phyloP scores from a whole-genome alignment of 2,888 invertebrate genomes.

The Stramonita haemastoma region DNA sequence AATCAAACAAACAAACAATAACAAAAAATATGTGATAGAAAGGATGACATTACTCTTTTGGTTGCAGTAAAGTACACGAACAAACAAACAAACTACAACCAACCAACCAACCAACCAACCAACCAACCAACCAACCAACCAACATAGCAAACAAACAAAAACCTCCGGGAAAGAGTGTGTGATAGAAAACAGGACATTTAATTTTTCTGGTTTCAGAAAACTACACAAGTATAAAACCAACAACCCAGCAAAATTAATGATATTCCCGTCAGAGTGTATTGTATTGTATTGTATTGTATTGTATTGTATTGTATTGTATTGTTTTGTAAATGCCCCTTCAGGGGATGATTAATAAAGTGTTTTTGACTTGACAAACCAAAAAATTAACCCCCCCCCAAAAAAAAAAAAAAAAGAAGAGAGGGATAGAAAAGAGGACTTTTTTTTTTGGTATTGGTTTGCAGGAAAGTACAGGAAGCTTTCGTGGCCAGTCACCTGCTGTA shows the following conservation, averaged over 20 bases:
- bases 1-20: not conserved
- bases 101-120: not conserved
- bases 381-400: no score
- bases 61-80: not conserved
- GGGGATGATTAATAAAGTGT: no score
- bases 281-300: no score
- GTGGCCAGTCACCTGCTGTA: slow-evolving; percentile 28
- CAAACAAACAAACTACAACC: not conserved
- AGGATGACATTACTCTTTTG: not conserved
- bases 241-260: no score
- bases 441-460: not conserved
- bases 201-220: not conserved
- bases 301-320: no score
- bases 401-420: not conserved
- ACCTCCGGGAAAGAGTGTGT: no score
- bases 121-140: not conserved
- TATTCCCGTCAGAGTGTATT: no score
- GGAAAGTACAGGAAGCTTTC: slow-evolving; percentile 33
- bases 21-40: not conserved
- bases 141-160: not conserved
- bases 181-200: no score
- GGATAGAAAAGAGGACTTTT: not conserved
- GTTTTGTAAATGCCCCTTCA: no score
- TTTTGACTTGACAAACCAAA: no score
- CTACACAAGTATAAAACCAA: no score